Evolutionary conservation across 2,888 invertebrate genomes (phyloP), one percentile per base, ranked within the genome.

Genomic region (Ennomos fuscantarius): DNA sequence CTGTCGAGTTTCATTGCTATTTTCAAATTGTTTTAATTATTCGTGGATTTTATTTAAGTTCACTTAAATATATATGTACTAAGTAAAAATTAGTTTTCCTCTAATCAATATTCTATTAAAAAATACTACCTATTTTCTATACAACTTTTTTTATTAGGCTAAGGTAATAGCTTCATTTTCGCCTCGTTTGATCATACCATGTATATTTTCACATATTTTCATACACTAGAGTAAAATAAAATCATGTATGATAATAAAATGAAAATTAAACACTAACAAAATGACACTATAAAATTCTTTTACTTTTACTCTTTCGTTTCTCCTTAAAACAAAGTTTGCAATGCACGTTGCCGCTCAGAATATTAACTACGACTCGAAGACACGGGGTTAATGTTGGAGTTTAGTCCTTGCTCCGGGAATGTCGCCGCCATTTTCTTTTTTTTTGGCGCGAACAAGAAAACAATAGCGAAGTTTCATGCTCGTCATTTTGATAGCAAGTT

Each of bases 371-470:
- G 70, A 73, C 73, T 72, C 75, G 75, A 62, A 78, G 79, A 78
- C 82, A 76, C 81, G 79, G 87, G 87, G 88, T 85, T 89, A 88
- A 88, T 87, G 88, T 83, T 63, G 76, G 77, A 82, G 87, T 86
- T 88, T 86, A 86, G 81, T 83, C 75, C 68, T 74, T 72, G 73
- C 76, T 78, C 74, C 79, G 82, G 86, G 86, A 86, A 80, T 82
- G 82, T 78, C 76, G 74, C 60, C 75, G 74, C 73, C 79, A 78
- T 80, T 76, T 79, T 68, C 60, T 71, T 78, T 78, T 79, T 74
- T 74, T 73, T 72, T 65, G 62, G 66, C 65, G 57, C 69, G 62
- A 67, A 76, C 74, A 77, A 78, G 79, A 75, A 78, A 74, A 76
- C 68, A 73, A 61, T 59, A 53, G 64, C 55, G 63, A 77, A 76